Base-by-base conservation (phyloP, 2,113 vertebrate genomes). In the Epinephelus fuscoguttatus region DNA sequence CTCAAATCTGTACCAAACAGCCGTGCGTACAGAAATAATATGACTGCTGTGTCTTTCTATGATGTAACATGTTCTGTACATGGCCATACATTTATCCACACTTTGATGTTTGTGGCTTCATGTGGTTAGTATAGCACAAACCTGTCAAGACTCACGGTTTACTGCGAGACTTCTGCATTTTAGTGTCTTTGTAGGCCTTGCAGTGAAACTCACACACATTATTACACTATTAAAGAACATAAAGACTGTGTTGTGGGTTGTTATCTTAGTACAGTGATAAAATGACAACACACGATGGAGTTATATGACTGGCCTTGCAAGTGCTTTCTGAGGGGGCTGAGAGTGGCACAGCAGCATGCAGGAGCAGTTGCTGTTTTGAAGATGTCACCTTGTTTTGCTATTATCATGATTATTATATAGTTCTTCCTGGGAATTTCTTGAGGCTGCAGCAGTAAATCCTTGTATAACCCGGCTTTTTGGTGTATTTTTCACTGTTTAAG, bases 401-500 rank as follows among this genome's bases (percentile, higher is more conserved):
- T 62, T 23, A 14, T 42, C 70, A 1, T 57, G 45, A n/a, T 19
- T 18, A 23, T 3, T 40, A 4, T 50, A 42, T 21, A 17, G 15
- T 21, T 37, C 2, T 40, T 52, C 3, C 23, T 37, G 11, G 3
- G 8, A 61, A 30, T 17, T 62, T 21, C 15, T 45, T 27, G 2
- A 21, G 37, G 6, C 11, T 17, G 1, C 13, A 53, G 30, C 21
- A 33, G 59, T 67, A 50, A 89, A 69, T 74, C 71, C n/a, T 23
- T 50, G 42, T 49, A 1, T 57, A 78, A 66, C 10, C 23, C 21
- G 40, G 27, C 30, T 71, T 55, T 33, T 14, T 15, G 55, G 64
- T 76, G 68, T 85, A 23, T 81, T 85, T 82, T 70, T 70, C 23
- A 37, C 4, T 66, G 49, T 81, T 62, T 69, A 13, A 42, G n/a